Base-by-base conservation (phyloP, 2,113 vertebrate species). In the Xenopus borealis region DNA sequence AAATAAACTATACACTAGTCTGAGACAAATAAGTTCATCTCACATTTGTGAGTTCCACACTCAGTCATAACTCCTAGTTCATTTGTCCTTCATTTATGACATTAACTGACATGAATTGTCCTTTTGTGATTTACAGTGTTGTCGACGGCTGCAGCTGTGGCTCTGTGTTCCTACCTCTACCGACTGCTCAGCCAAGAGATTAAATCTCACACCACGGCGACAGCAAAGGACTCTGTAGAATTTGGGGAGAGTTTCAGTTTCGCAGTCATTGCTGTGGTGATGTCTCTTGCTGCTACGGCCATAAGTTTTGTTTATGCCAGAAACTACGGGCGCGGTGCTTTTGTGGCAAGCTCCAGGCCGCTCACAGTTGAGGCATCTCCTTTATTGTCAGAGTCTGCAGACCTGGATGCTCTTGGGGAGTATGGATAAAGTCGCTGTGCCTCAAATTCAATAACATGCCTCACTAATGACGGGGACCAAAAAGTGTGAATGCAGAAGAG, bases 181-280 rank as follows among this genome's bases (percentile, higher is more conserved):
- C 0, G 44, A 2, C 11, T 59, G 10, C 20, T 72, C 18, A 23
- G 13, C 7, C 10, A 6, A 1, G 46, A 52, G 20, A 7, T 57
- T 19, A 2, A 10, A 13, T 27, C 46, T 0, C 13, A 20, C 3
- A 3, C 16, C 7, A 1, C 47, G 16, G 20, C 12, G 4, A 3
- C 8, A 0, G 19, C 23, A 0, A 1, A 19, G 0, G 47, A 59
- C 3, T 1, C 1, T 0, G 1, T 20, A n/a, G 2, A 7, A 0
- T 17, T 81, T 40, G 86, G 86, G 16, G 86, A 86, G 53, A 88
- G 86, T 40, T 81, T 83, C 33, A 80, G 69, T 40, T 78, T 88
- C 23, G 66, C 78, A 17, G 23, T 83, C 0, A 17, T 76, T 12
- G 80, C 78, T 12, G 64, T 82, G 4, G 0, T 82, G 45, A 82